phyloP scores from a whole-genome alignment of 2,888 invertebrate genomes.

The Darwinula stevensoni region DNA sequence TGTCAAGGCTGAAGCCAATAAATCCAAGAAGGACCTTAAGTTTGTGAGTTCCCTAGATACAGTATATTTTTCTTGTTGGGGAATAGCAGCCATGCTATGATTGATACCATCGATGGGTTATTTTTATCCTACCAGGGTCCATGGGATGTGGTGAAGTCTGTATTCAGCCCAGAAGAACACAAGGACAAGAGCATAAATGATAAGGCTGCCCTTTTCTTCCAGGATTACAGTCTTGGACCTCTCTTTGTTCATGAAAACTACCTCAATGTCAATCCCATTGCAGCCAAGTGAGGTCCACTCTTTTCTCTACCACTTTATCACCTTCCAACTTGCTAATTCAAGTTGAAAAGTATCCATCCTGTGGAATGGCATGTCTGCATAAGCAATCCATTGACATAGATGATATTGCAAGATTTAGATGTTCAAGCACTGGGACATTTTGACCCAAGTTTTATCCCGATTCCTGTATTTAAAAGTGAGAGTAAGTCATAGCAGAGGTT shows the following conservation, averaged over 20 bases:
- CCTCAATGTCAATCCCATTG: slow-evolving; percentile 40
- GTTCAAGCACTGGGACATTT: too few species aligned
- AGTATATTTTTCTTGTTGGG: slow-evolving; percentile 10
- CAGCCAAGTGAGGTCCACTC: slow-evolving; percentile 26
- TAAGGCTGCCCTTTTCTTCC: slow-evolving; percentile 72
- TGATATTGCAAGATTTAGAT: too few species aligned
- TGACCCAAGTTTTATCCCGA: too few species aligned
- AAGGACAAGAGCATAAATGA: slow-evolving; percentile 45
- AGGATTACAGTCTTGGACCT: slow-evolving; percentile 84
- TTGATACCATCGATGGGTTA: too few species aligned
- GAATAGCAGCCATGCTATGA: not conserved
- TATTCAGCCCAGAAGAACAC: slow-evolving; percentile 51
- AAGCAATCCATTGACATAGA: too few species aligned
- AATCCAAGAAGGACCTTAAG: slow-evolving; percentile 48
- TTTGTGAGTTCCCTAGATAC: slow-evolving; percentile 23
- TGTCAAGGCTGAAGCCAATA: slow-evolving; percentile 24
- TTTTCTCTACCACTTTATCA: slow-evolving; percentile 7
- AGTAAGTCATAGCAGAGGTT: too few species aligned
- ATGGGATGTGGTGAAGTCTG: slow-evolving; percentile 71
- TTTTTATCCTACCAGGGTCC: slow-evolving; percentile 36
- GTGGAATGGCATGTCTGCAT: too few species aligned
- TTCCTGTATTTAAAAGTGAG: too few species aligned
- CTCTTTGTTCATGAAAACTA: slow-evolving; percentile 97
- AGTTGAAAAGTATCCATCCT: too few species aligned
- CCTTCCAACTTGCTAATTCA: not conserved